A percentile compares a stretch with the other conserved stretches of the same genome.
Conservation (phyloP, 2,888 invertebrate species). For the Ectemnius continuus region DNA sequence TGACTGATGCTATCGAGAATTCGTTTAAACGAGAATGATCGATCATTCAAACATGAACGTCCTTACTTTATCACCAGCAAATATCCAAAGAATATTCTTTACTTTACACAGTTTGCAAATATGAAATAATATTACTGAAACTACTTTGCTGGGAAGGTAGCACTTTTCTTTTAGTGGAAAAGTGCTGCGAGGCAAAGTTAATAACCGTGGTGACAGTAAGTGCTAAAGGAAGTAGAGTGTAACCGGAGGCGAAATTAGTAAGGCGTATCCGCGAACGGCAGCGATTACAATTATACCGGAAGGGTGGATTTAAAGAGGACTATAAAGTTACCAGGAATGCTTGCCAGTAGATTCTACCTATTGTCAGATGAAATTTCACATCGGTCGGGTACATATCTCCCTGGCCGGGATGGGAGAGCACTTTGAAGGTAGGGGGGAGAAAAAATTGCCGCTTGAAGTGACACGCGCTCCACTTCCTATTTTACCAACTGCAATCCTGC, state of each 20-base stretch:
- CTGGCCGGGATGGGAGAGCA: background rate
- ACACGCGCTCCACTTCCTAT: background rate
- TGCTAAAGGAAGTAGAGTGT: constrained; percentile 48
- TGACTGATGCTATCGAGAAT: too few species aligned
- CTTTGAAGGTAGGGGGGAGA: background rate
- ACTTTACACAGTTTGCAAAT: too few species aligned
- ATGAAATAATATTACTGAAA: background rate
- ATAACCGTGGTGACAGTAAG: constrained; percentile 12
- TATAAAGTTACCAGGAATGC: constrained; percentile 39
- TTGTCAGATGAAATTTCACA: constrained; percentile 28
- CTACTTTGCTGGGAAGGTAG: background rate
- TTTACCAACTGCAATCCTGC: too few species aligned
- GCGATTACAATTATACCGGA: constrained; percentile 53
- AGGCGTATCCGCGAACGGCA: constrained; percentile 34
- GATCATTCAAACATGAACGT: too few species aligned
- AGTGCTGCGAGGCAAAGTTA: constrained; percentile 2
- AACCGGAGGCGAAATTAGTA: constrained; percentile 41
- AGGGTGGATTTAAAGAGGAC: constrained; percentile 40
- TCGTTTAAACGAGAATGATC: too few species aligned
- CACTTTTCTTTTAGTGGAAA: background rate
- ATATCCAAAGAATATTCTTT: too few species aligned
- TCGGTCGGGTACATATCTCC: background rate
- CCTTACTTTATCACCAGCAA: too few species aligned
- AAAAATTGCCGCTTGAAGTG: constrained; percentile 2
- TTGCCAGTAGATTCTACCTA: constrained; percentile 14